phyloP scores from a whole-genome alignment of 1,140 invertebrate genomes.

The Drosophila erecta region DNA sequence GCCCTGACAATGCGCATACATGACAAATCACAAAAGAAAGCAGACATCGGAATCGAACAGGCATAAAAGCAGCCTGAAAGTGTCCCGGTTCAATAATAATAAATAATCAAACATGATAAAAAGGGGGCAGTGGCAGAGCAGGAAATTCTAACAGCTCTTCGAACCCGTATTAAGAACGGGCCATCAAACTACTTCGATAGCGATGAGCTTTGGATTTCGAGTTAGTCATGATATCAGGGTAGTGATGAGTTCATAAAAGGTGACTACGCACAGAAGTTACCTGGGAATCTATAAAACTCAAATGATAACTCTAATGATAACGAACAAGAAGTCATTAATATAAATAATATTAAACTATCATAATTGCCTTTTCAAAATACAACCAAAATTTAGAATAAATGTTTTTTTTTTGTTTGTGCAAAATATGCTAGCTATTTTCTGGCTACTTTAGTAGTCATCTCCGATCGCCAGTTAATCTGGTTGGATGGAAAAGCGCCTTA shows the following conservation, averaged over 20 bases:
- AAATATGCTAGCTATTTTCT: background rate
- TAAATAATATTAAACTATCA: too few species aligned
- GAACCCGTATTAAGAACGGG: conserved; percentile 29
- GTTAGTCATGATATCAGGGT: background rate
- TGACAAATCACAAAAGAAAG: conserved; percentile 52
- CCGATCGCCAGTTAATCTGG: conserved; percentile 21
- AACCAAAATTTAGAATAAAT: background rate
- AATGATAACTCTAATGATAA: too few species aligned
- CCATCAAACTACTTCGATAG: conserved; percentile 8
- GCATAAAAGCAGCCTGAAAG: conserved; percentile 30
- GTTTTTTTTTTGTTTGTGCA: background rate
- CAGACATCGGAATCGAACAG: conserved; percentile 18
- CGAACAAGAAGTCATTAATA: too few species aligned
- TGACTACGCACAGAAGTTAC: too few species aligned
- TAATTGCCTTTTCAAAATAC: background rate
- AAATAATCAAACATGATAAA: conserved; percentile 15
- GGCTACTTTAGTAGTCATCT: background rate
- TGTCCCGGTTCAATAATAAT: conserved; percentile 56
- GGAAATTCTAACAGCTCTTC: conserved; percentile 46
- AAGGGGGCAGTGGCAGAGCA: conserved; percentile 1
- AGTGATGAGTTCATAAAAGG: background rate
- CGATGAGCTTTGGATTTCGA: conserved; percentile 4
- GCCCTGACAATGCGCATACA: conserved; percentile 18
- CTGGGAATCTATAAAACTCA: background rate
- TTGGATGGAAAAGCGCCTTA: conserved; percentile 15